Conservation (phyloP, 2,797 vertebrate species). For the Myotis myotis region DNA sequence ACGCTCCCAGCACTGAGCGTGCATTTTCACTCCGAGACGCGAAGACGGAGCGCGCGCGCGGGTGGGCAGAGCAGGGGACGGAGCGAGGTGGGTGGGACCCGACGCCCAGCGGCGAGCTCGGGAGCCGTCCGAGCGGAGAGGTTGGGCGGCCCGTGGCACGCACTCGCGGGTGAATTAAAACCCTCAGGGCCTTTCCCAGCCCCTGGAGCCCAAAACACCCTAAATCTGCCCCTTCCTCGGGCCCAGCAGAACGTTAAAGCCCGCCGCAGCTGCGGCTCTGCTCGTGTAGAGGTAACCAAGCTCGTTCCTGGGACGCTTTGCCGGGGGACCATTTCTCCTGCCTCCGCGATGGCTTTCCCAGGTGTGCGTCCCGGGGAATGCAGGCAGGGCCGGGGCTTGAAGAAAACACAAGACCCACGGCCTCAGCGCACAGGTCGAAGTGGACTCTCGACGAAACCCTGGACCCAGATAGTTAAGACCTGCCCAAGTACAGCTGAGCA, state of each 20-base stretch:
- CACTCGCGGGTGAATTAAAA: neutral
- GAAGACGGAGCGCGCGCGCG: neutral
- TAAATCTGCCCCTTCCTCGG: neutral
- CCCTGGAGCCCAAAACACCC: neutral
- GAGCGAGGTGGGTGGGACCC: neutral
- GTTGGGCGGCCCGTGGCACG: neutral
- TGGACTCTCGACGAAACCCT: neutral
- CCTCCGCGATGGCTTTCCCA: neutral
- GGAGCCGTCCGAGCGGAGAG: neutral
- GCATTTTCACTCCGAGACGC: neutral
- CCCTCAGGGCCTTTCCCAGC: neutral
- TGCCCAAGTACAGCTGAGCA: neutral
- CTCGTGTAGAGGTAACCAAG: neutral
- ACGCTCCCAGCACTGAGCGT: neutral
- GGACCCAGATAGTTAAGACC: neutral
- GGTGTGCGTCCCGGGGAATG: neutral
- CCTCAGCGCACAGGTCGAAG: no score
- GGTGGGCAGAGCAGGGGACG: neutral
- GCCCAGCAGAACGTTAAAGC: neutral
- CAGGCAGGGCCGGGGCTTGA: neutral
- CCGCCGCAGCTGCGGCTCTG: neutral
- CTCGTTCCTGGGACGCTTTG: neutral
- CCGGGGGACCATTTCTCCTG: neutral
- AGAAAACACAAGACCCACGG: neutral
- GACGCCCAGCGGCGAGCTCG: neutral